phyloP scores from a whole-genome alignment of 2,888 invertebrate species.

The Myopa testacea region DNA sequence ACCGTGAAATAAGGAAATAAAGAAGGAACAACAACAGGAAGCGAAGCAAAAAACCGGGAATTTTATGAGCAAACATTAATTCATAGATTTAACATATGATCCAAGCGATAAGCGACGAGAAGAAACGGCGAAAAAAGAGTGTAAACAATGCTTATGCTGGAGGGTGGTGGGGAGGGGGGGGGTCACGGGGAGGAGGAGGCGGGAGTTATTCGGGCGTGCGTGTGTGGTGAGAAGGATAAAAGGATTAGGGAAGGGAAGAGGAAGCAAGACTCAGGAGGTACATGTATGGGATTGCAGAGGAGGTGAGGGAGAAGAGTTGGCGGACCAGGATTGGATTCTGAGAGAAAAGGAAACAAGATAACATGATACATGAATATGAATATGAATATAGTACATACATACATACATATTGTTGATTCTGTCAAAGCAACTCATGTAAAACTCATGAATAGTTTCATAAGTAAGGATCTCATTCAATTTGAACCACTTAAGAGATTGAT shows the following conservation, averaged over 20 bases:
- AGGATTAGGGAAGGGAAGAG: background rate
- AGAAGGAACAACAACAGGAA: constrained; percentile 6
- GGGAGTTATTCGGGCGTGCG: background rate
- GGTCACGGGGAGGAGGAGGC: background rate
- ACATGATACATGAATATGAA: too few relatives aligned
- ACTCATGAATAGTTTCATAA: too few relatives aligned
- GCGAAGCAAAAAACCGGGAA: background rate
- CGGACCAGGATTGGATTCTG: background rate
- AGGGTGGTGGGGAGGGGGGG: too few relatives aligned
- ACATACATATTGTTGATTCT: too few relatives aligned
- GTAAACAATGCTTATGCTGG: background rate
- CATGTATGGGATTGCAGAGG: too few relatives aligned
- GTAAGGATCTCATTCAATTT: too few relatives aligned
- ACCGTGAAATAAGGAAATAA: background rate
- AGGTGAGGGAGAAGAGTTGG: background rate
- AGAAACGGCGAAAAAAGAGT: background rate
- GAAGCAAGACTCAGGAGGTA: too few relatives aligned
- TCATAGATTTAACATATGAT: constrained; percentile 26
- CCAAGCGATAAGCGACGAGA: background rate
- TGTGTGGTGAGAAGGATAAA: background rate
- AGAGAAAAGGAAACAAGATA: background rate
- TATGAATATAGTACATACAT: too few relatives aligned
- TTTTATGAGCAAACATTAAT: constrained; percentile 22
- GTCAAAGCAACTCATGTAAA: background rate
- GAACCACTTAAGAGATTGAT: too few relatives aligned